These are phyloP conservation scores for Prunella strophiata DNA, from an alignment of 2,797 vertebrate species.

Conservation along the genomic window DNA sequence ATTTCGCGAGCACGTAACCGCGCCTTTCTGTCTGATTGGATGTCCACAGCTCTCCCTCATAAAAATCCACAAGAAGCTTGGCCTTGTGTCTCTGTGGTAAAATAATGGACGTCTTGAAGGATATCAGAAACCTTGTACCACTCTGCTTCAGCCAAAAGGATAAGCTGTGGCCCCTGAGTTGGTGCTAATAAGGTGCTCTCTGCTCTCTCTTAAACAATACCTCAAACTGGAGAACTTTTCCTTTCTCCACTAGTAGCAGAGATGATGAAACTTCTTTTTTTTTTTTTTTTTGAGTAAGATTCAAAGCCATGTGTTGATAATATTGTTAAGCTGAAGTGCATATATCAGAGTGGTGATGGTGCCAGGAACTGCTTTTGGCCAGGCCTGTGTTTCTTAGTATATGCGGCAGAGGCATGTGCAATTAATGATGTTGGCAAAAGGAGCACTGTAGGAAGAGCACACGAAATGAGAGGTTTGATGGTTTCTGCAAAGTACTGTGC, in stretches of 20 bases:
- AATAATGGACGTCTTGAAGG: conserved; percentile 49
- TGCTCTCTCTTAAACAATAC: neutral
- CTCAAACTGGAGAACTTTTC: neutral
- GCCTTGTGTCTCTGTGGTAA: conserved; percentile 25
- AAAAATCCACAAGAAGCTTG: neutral
- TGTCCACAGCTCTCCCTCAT: neutral
- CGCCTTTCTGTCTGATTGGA: conserved; percentile 52
- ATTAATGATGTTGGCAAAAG: conserved; percentile 73
- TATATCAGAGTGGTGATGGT: conserved; percentile 48
- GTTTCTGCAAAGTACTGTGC: conserved; percentile 66
- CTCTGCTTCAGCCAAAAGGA: neutral
- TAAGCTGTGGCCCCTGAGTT: neutral
- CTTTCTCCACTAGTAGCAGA: neutral
- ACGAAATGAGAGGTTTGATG: conserved; percentile 61
- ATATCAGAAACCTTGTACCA: neutral
- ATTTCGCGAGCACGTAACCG: conserved; percentile 45
- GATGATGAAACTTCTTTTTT: neutral
- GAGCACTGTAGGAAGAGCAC: conserved; percentile 48
- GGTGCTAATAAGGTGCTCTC: conserved; percentile 19
- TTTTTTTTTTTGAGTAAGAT: neutral
- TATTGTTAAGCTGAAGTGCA: conserved; percentile 62
- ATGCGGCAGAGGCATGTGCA: conserved; percentile 57
- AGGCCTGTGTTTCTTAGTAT: conserved; percentile 62
- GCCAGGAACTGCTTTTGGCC: conserved; percentile 66
- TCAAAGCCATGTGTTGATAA: conserved; percentile 52